phyloP scores from a whole-genome alignment of 2,797 vertebrate genomes.

The Siniperca obscura region DNA sequence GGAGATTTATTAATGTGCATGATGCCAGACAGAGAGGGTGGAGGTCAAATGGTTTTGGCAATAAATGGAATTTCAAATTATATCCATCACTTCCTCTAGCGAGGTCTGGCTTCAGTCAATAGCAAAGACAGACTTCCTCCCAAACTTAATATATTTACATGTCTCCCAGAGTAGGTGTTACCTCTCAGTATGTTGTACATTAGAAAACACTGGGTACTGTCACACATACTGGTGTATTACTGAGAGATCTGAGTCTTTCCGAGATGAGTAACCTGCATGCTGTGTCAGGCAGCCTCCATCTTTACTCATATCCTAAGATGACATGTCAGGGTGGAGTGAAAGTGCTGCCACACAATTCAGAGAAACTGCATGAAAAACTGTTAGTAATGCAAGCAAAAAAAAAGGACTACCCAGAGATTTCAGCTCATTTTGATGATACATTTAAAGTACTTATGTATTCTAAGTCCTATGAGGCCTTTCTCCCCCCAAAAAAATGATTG shows the following conservation, averaged over 20 bases:
- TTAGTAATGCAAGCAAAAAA: not conserved
- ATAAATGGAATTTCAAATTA: slow-evolving; percentile 21
- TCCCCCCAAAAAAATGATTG: not conserved
- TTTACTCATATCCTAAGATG: slow-evolving; percentile 50
- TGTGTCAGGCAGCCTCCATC: slow-evolving; percentile 13
- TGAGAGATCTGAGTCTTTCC: not conserved
- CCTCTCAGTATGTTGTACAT: not conserved
- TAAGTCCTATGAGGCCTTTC: not conserved
- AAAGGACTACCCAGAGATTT: not conserved
- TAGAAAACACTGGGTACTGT: not conserved
- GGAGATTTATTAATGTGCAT: not conserved
- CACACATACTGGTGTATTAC: not conserved
- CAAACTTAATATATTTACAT: not conserved
- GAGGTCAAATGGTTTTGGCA: slow-evolving; percentile 11
- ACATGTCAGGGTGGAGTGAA: slow-evolving; percentile 35
- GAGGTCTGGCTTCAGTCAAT: not conserved
- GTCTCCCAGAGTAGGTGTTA: not conserved
- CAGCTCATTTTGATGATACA: slow-evolving; percentile 18
- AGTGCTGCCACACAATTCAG: slow-evolving; percentile 39
- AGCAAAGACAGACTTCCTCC: not conserved
- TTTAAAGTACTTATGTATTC: not conserved
- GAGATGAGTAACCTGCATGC: slow-evolving; percentile 8
- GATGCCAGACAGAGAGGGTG: slow-evolving; percentile 12
- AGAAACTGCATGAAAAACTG: slow-evolving; percentile 25
- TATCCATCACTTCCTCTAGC: slow-evolving; percentile 7